Conservation (phyloP, 2,888 invertebrate species). For the Pterostichus niger region DNA sequence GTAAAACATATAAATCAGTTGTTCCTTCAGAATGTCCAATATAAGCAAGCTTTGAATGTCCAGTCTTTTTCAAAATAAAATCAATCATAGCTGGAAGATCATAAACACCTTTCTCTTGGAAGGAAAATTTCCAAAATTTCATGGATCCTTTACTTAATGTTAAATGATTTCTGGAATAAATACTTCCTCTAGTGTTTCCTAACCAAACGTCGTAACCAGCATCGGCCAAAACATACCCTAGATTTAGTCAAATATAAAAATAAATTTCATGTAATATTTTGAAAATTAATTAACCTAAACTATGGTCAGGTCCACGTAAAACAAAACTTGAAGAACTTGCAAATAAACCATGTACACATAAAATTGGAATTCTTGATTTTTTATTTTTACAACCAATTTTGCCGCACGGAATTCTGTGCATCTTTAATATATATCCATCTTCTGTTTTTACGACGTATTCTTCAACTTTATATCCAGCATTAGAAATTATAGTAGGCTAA, state of each 20-base stretch:
- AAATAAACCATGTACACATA: constrained; percentile 85
- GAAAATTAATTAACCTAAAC: constrained; percentile 77
- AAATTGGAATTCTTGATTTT: constrained; percentile 76
- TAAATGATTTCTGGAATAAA: constrained; percentile 78
- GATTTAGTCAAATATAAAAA: constrained; percentile 69
- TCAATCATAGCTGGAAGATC: constrained; percentile 81
- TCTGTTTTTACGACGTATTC: constrained; percentile 75
- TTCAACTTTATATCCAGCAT: constrained; percentile 77
- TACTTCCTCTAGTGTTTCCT: constrained; percentile 81
- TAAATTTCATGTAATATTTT: constrained; percentile 23
- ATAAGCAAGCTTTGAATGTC: constrained; percentile 76
- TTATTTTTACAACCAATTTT: constrained; percentile 71
- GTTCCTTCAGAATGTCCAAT: constrained; percentile 82
- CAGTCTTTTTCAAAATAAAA: constrained; percentile 76
- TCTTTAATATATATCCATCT: constrained; percentile 78
- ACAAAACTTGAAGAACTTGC: constrained; percentile 87
- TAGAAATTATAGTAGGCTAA: constrained; percentile 74
- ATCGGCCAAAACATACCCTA: constrained; percentile 75
- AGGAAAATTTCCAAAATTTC: constrained; percentile 76
- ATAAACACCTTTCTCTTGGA: constrained; percentile 74
- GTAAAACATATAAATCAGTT: constrained; percentile 75
- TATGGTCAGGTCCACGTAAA: constrained; percentile 83
- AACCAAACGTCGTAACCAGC: constrained; percentile 78
- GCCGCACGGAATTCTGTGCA: constrained; percentile 76
- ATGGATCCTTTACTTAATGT: constrained; percentile 67